These are phyloP conservation scores for Poecilia gillii DNA, from an alignment of 2,797 vertebrate species.

Conservation along the genomic window DNA sequence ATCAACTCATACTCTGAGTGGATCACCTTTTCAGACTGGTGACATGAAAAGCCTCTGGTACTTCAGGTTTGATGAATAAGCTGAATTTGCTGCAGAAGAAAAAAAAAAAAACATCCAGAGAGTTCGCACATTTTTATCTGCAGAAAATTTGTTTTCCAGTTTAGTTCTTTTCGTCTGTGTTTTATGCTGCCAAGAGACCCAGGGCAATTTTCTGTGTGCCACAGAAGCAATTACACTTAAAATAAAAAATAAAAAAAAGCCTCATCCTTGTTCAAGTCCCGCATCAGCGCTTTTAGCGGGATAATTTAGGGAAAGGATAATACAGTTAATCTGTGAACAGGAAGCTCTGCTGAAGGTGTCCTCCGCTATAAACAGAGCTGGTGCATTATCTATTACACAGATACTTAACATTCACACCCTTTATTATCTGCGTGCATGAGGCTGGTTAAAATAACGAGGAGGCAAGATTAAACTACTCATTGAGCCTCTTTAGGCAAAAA, in stretches of 20 bases:
- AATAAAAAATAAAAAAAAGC: not conserved
- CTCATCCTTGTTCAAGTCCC: conserved; percentile 24
- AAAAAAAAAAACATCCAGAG: not conserved
- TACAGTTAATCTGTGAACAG: conserved; percentile 50
- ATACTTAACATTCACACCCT: conserved; percentile 26
- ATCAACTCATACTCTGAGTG: not conserved
- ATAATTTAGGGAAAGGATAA: conserved; percentile 44
- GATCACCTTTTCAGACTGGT: not conserved
- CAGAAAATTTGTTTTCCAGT: conserved; percentile 38
- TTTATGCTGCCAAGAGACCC: conserved; percentile 33
- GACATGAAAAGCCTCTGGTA: not conserved
- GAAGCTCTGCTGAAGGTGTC: conserved; percentile 44
- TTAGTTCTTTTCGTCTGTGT: conserved; percentile 40
- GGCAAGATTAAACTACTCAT: conserved; percentile 33
- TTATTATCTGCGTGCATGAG: conserved; percentile 35
- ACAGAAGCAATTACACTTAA: conserved; percentile 18
- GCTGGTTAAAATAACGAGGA: conserved; percentile 43
- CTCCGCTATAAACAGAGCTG: conserved; percentile 29
- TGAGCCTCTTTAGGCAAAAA: conserved; percentile 15
- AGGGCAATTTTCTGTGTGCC: conserved; percentile 30
- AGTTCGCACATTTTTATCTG: conserved; percentile 10
- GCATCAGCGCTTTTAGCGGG: conserved; percentile 47
- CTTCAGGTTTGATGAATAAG: not conserved
- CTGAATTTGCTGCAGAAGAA: not conserved
- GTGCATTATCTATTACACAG: conserved; percentile 26